A percentile compares a stretch with the other conserved stretches of the same genome.
Conservation (phyloP, 1,140 invertebrate species). For the Ridgeia piscesae region DNA sequence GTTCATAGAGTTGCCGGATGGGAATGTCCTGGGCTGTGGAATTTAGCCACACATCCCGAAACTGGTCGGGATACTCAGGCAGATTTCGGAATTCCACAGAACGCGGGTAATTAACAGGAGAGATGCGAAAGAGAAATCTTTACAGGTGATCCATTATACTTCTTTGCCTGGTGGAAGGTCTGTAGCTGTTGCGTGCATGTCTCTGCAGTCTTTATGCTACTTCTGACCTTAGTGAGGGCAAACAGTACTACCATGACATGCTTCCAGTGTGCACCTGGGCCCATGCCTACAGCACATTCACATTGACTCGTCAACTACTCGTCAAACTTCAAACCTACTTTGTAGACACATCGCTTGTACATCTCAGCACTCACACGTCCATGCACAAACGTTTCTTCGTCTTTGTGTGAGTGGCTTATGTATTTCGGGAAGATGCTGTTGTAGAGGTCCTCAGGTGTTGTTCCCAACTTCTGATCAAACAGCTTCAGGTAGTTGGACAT, state of each 20-base stretch:
- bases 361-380: constrained; percentile 31
- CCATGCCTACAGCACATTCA: constrained; percentile 40
- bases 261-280: constrained; percentile 37
- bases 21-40: constrained; percentile 21
- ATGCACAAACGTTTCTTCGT: neutral
- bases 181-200: constrained; percentile 37
- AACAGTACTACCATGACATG: constrained; percentile 33
- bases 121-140: constrained; percentile 29
- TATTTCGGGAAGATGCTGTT: neutral
- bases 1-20: constrained; percentile 30
- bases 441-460: neutral
- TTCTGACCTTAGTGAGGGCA: constrained; percentile 27
- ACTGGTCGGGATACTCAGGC: constrained; percentile 21
- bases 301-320: constrained; percentile 33
- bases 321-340: constrained; percentile 31
- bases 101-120: constrained; percentile 30
- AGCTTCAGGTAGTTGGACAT: constrained; percentile 8
- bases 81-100: constrained; percentile 16
- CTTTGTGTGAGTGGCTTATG: constrained; percentile 6
- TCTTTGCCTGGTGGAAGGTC: constrained; percentile 32
- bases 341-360: constrained; percentile 30
- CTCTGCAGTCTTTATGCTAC: constrained; percentile 25
- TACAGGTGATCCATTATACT: constrained; percentile 29
- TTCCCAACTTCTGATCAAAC: constrained; percentile 10
- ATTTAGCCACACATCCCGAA: constrained; percentile 33